Percentiles rank a stretch among this genome's conserved stretches.
Conservation (phyloP, 2,113 vertebrate genomes). For the Aplodontia rufa region DNA sequence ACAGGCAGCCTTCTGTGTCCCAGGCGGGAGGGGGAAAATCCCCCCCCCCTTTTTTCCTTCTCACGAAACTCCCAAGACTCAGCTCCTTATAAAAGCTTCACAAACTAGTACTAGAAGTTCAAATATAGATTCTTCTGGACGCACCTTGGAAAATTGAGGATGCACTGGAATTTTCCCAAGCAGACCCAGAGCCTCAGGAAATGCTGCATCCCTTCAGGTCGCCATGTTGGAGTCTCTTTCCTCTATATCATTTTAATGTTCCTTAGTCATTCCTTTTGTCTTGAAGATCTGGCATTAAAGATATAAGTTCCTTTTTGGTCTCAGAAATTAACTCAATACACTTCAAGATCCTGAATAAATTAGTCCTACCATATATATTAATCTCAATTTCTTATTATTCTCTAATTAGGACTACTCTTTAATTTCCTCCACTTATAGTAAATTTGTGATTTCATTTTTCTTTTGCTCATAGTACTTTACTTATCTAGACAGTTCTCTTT, state of each 20-base stretch:
- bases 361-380: not conserved
- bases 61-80: too few relatives aligned
- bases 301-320: not conserved
- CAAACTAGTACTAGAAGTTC: too few relatives aligned
- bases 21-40: too few relatives aligned
- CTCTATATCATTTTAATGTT: not conserved
- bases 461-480: not conserved
- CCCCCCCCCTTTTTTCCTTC: too few relatives aligned
- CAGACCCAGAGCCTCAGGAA: too few relatives aligned
- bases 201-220: too few relatives aligned
- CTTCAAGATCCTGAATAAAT: not conserved
- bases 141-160: too few relatives aligned
- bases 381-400: not conserved
- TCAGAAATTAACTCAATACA: constrained; percentile 41
- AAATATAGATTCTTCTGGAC: too few relatives aligned
- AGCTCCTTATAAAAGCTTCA: too few relatives aligned
- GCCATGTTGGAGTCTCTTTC: too few relatives aligned
- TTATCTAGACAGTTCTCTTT: not conserved
- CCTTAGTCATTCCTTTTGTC: not conserved
- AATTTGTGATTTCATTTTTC: constrained; percentile 10
- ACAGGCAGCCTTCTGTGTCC: too few relatives aligned
- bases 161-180: too few relatives aligned
- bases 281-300: constrained; percentile 4
- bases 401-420: not conserved
- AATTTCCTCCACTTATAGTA: not conserved